Evolutionary conservation across 2,797 vertebrate species (phyloP), one percentile per base, ranked within the genome.

Genomic region (Limnodromus scolopaceus): DNA sequence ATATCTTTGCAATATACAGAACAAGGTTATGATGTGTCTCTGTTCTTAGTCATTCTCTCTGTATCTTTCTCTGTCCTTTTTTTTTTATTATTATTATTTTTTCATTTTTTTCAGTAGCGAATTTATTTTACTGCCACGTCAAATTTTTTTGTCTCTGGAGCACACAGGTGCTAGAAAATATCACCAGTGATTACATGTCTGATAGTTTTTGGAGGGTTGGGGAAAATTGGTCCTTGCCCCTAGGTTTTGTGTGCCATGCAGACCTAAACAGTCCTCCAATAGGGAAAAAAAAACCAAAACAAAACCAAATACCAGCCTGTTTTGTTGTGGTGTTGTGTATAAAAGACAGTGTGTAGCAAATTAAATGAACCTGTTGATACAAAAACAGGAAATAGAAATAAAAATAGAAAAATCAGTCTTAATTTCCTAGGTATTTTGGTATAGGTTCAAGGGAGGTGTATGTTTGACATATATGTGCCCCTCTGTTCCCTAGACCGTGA

Each of bases 371-470:
- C 1, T 72, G 17, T 54, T 68, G 3, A 0, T 68, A 19, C 36
- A 34, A 74, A 64, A 70, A 4, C 12, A 72, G 46, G 43, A 6
- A 54, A 39, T 27, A 53, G 39, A 77, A 32, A 17, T 48, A 34
- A 74, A 60, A 70, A 3, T 11, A 70, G 43, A 48, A 5, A 49
- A 39, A 46, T 66, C 11, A 7, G 19, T 60, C 19, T n/a, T 66
- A 13, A 22, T 51, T 92, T 85, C 0, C 0, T 55, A 75, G 30
- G 10, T 38, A 61, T 65, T 77, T 51, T 55, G 38, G 3, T 65
- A 3, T 5, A 16, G 4, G 3, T 27, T 87, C 10, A 23, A 27
- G 30, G 19, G 25, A 15, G 25, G 23, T 7, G 0, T n/a, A 2
- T 14, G 6, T 74, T 82, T 57, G 36, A 54, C 10, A 6, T 18